Base-by-base conservation (phyloP, 2,888 invertebrate genomes). In the Ophion ellenae region DNA sequence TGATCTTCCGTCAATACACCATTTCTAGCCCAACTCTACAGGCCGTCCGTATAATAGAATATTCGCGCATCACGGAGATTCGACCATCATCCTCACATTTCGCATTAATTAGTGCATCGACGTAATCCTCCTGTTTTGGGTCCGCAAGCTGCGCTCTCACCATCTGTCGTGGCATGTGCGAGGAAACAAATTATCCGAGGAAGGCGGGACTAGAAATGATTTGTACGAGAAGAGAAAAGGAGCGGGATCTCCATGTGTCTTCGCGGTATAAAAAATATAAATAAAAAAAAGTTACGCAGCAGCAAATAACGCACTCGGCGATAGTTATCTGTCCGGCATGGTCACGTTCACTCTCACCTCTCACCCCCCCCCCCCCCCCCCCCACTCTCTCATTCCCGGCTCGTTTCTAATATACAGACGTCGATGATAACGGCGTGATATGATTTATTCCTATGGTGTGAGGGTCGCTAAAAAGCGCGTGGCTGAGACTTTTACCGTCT, bases 371-470 rank as follows among this genome's bases (percentile, higher is more conserved):
- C n/a, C n/a, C n/a, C n/a, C n/a, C n/a, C n/a, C n/a, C n/a, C n/a
- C n/a, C n/a, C n/a, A n/a, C n/a, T n/a, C n/a, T n/a, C n/a, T n/a
- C n/a, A n/a, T n/a, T 61, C 9, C 32, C 3, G 28, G 5, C 61
- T 73, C 20, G 57, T 75, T 45, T 63, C 17, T 63, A 64, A 20
- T 32, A 47, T n/a, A 28, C n/a, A 64, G 75, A n/a, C 7, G 45
- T 64, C 75, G 32, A 28, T 66, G 53, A 64, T 53, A 76, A 76
- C 28, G n/a, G 17, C 53, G 53, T 9, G 28, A 71, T 71, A 53
- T 59, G 53, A 59, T 77, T 78, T 73, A 59, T 83, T 83, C 71
- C 71, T 7, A 24, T 24, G 59, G 57, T 36, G 71, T 71, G 74
- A 69, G 6, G 59, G 45, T 67, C 32, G 47, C 53, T 28, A 47